Conservation (phyloP, 2,113 vertebrate species). For the Choloepus hoffmanni region DNA sequence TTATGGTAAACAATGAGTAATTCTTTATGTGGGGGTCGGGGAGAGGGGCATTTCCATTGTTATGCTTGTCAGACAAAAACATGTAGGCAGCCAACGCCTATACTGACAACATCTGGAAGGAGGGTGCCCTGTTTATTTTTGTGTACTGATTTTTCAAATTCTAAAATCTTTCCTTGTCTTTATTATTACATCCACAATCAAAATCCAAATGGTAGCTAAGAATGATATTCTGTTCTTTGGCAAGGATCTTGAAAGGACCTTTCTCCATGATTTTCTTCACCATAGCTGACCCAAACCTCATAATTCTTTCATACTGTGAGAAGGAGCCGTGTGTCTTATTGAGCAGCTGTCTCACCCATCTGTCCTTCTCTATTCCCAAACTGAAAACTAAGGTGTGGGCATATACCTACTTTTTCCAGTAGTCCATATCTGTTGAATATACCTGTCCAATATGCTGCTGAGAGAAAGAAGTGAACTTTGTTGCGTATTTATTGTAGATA, state of each 20-base stretch:
- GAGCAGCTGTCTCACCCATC: neutral
- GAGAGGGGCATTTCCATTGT: too few relatives aligned
- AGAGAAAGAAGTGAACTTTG: neutral
- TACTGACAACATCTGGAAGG: neutral
- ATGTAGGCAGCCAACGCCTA: neutral
- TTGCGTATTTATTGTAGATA: neutral
- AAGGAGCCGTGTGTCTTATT: neutral
- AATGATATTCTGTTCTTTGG: neutral
- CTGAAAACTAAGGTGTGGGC: neutral
- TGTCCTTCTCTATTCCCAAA: neutral
- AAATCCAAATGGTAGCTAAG: neutral
- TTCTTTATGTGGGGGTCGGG: too few relatives aligned
- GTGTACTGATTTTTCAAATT: neutral
- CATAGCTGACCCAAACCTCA: neutral
- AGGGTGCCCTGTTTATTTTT: neutral
- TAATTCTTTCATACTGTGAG: neutral
- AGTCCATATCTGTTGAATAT: neutral
- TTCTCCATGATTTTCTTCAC: neutral
- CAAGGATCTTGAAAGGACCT: neutral
- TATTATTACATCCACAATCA: neutral
- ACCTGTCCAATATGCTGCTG: neutral
- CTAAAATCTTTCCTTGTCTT: neutral
- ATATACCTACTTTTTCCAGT: neutral
- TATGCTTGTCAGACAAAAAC: neutral
- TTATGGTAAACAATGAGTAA: neutral